Percentiles rank a stretch among this genome's conserved stretches.
Conservation (phyloP, 2,113 vertebrate species). For the Triplophysa dalaica region DNA sequence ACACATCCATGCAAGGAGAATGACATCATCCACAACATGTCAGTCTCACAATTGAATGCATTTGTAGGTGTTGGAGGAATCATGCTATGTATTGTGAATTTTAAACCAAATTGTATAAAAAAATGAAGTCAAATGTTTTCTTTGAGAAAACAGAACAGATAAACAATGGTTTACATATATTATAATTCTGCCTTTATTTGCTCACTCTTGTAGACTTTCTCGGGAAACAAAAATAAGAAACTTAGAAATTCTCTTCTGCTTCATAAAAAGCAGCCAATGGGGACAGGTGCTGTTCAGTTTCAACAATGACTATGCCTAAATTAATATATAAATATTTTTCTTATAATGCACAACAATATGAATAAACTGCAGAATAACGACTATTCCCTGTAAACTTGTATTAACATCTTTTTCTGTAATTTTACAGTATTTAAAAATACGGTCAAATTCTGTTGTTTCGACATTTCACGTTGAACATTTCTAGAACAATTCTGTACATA, state of each 20-base stretch:
- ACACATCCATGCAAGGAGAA: not conserved
- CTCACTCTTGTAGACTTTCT: not conserved
- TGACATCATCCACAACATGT: conserved; percentile 41
- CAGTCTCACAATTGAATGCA: not conserved
- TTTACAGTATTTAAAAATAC: too few species aligned
- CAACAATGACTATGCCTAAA: not conserved
- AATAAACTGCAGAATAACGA: too few species aligned
- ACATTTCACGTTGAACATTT: too few species aligned
- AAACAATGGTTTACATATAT: not conserved
- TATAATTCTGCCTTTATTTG: not conserved
- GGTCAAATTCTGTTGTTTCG: too few species aligned
- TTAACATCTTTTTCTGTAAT: too few species aligned
- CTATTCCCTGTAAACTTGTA: too few species aligned
- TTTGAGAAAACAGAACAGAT: not conserved
- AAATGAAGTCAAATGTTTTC: not conserved
- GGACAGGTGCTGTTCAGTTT: not conserved
- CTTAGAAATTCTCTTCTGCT: not conserved
- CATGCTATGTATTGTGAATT: not conserved
- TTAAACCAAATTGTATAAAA: not conserved
- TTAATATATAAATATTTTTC: too few species aligned
- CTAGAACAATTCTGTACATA: too few species aligned
- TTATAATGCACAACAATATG: too few species aligned
- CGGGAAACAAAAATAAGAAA: not conserved
- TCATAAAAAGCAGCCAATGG: not conserved
- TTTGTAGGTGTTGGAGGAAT: not conserved